phyloP scores from a whole-genome alignment of 2,113 vertebrate genomes.

The Gasterosteus nipponicus region DNA sequence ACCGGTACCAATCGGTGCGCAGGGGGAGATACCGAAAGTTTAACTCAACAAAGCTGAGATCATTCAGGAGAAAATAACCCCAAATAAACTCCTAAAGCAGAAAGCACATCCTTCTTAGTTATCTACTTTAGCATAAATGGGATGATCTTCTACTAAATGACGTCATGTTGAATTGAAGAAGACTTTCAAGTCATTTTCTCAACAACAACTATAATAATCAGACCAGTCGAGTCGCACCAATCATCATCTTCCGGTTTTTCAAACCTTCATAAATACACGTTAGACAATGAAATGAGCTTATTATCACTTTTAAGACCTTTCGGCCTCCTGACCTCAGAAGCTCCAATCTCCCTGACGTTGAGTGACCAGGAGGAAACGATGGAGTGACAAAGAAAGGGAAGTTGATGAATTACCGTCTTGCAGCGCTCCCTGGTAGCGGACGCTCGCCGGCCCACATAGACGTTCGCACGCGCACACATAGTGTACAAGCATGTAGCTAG shows the following conservation, averaged over 20 bases:
- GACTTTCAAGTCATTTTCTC: too few relatives aligned
- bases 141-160: not conserved
- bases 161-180: too few relatives aligned
- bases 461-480: not conserved
- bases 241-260: not conserved
- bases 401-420: conserved; percentile 31
- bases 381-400: conserved; percentile 14
- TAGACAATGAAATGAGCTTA: not conserved
- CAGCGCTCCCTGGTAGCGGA: conserved; percentile 12
- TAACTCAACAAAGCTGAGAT: conserved; percentile 17
- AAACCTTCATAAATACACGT: not conserved
- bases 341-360: not conserved
- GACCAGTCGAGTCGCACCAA: not conserved
- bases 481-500: not conserved
- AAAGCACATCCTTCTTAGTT: not conserved
- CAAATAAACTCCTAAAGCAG: not conserved
- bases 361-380: conserved; percentile 3
- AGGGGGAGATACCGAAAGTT: conserved; percentile 36
- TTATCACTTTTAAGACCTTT: not conserved
- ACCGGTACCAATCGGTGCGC: conserved; percentile 48
- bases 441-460: too few relatives aligned
- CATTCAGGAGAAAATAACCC: conserved; percentile 7
- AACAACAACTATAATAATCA: too few relatives aligned
- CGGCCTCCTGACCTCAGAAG: not conserved
- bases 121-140: not conserved